Evolutionary conservation across 2,797 vertebrate species (phyloP).

Genomic region (Chelon labrosus): DNA sequence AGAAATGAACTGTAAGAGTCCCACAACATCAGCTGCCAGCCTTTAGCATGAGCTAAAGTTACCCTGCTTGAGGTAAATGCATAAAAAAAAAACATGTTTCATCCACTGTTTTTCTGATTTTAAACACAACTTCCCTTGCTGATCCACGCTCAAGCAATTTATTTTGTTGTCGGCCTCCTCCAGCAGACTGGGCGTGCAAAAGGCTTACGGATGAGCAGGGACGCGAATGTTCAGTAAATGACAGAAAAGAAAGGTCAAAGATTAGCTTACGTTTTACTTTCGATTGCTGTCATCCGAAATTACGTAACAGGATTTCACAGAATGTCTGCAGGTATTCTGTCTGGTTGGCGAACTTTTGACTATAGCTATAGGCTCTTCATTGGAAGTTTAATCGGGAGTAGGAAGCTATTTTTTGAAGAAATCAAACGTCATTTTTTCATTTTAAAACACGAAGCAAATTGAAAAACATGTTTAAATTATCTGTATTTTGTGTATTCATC

Average conservation of each 20-base stretch:
- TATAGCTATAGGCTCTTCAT: conserved; percentile 18
- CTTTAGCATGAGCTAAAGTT: too few species aligned
- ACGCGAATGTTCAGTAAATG: not conserved
- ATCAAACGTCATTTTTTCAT: not conserved
- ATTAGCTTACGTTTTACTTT: conserved; percentile 8
- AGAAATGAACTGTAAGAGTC: too few species aligned
- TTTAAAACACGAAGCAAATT: not conserved
- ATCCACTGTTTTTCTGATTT: too few species aligned
- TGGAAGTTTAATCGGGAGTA: conserved; percentile 7
- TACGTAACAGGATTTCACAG: conserved; percentile 18
- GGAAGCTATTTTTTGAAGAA: conserved; percentile 11
- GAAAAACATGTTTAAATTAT: not conserved
- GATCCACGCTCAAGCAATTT: not conserved
- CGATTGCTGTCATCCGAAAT: not conserved
- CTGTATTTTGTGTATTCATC: conserved; percentile 6
- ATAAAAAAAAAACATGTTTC: too few species aligned
- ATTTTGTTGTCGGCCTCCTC: not conserved
- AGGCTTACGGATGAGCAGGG: not conserved
- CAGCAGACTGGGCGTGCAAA: not conserved
- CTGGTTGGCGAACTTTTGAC: conserved; percentile 30
- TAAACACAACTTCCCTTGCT: not conserved
- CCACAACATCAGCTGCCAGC: too few species aligned
- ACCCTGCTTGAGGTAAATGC: too few species aligned
- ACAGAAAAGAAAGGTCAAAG: not conserved
- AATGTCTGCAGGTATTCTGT: conserved; percentile 27